Base-by-base conservation (phyloP, 2,888 invertebrate species). In the Thera britannica region DNA sequence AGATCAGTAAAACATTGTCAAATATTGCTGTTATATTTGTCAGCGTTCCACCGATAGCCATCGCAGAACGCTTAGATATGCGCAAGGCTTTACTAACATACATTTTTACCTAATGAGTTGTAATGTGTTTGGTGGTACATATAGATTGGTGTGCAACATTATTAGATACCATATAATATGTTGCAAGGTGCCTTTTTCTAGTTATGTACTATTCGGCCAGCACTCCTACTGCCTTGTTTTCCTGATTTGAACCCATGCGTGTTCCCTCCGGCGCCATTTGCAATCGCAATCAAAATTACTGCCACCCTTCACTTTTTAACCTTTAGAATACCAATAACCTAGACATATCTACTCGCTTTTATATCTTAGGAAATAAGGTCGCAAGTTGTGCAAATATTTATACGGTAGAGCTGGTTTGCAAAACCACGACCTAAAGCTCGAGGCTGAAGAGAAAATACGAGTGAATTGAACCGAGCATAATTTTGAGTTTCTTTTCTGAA, bases 401-500 rank as follows among this genome's bases (percentile, higher is more conserved):
- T 59, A 69, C 62, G 70, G 70, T 70, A 65, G 75, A 75, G 68
- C 73, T 75, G 76, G 75, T 73, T 67, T 72, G 67, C 71, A 80
- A 84, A 88, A 84, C 83, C 86, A 83, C 88, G 90, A 86, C 87
- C 89, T 78, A 86, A 72, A 86, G 86, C 88, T 82, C 76, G 77
- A 78, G 87, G 87, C 86, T 83, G 79, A 79, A 84, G 84, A 81
- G 86, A 84, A 87, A 88, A 86, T 83, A 81, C 83, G 89, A 82
- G 81, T 82, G 86, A 84, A 83, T 82, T 83, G 84, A 87, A 79
- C 80, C 82, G 84, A 82, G 87, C 82, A 85, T 90, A 88, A 91
- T 90, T 90, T 90, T 82, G 88, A 88, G 85, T 85, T 89, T 89
- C 86, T 89, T 89, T 88, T 86, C 83, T 81, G 79, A 75, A 83